A percentile compares a stretch with the other conserved stretches of the same genome.
Evolutionary conservation across 2,888 invertebrate genomes (phyloP).

Genomic region (Gnatocerus cornutus): DNA sequence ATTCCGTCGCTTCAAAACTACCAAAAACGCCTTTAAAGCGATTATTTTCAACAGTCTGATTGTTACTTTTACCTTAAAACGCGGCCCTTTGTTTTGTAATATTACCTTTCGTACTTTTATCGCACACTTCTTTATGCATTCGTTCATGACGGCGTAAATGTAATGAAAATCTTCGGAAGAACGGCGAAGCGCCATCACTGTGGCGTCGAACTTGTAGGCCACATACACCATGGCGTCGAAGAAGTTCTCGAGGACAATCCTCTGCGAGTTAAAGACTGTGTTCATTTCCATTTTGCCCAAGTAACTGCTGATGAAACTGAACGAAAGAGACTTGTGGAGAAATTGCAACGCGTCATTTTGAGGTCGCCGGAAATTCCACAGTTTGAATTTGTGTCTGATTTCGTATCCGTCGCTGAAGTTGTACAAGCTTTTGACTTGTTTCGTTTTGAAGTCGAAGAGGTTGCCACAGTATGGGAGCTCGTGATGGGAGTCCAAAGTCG

Average conservation of each 20-base stretch:
- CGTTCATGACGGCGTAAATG: constrained; percentile 18
- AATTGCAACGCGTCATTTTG: constrained; percentile 22
- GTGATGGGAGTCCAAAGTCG: constrained; percentile 29
- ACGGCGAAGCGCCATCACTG: constrained; percentile 47
- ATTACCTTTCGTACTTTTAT: constrained; percentile 46
- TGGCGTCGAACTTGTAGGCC: constrained; percentile 56
- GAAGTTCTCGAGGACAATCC: constrained; percentile 52
- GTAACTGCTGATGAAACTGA: constrained; percentile 50
- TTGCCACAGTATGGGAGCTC: constrained; percentile 55
- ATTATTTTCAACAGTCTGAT: constrained; percentile 48
- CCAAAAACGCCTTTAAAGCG: constrained; percentile 51
- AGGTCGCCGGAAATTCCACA: constrained; percentile 52
- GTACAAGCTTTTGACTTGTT: constrained; percentile 51
- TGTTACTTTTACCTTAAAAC: constrained; percentile 45
- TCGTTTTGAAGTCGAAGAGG: constrained; percentile 53
- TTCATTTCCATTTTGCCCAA: constrained; percentile 55
- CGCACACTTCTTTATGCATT: constrained; percentile 44
- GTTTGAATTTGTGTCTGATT: constrained; percentile 55
- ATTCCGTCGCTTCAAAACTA: constrained; percentile 52
- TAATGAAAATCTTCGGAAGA: constrained; percentile 25
- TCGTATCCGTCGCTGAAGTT: constrained; percentile 38
- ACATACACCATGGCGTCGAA: constrained; percentile 56
- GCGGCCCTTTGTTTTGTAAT: constrained; percentile 34
- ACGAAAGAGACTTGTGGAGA: constrained; percentile 45
- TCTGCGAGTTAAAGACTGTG: constrained; percentile 52